phyloP scores from a whole-genome alignment of 2,888 invertebrate species.

The Brachyptera risi region DNA sequence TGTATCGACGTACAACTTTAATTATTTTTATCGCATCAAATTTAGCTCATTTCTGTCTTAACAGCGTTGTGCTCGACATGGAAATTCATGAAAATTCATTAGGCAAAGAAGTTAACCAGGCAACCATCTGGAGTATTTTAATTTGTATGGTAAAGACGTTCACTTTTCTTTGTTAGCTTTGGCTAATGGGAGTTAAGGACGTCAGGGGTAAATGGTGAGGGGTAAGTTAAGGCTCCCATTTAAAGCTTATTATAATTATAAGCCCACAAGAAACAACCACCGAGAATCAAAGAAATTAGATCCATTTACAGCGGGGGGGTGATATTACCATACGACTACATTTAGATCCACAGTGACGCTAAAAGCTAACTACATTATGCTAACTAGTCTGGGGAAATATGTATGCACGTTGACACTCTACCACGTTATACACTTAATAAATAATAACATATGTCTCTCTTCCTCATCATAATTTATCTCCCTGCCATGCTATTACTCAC shows the following conservation, averaged over 20 bases:
- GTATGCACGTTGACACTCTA: not conserved
- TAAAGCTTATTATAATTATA: slow-evolving; percentile 21
- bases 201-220: not conserved
- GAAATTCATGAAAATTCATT: slow-evolving; percentile 31
- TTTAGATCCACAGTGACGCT: not conserved
- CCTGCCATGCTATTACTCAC: too few relatives aligned
- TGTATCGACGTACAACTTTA: slow-evolving; percentile 4
- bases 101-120: slow-evolving; percentile 27
- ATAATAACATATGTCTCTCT: slow-evolving; percentile 2
- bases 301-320: slow-evolving; percentile 15
- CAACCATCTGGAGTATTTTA: slow-evolving; percentile 31
- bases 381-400: not conserved
- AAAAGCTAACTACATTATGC: not conserved
- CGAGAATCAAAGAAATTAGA: slow-evolving; percentile 18
- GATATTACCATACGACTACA: slow-evolving; percentile 2
- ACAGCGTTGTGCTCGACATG: slow-evolving; percentile 11
- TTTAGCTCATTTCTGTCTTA: slow-evolving; percentile 18
- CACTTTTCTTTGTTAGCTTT: slow-evolving; percentile 24
- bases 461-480: not conserved
- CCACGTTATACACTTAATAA: not conserved
- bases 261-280: slow-evolving; percentile 24
- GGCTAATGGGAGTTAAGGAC: slow-evolving; percentile 11
- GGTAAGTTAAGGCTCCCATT: not conserved
- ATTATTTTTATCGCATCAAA: slow-evolving; percentile 21
- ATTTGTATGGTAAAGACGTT: slow-evolving; percentile 30